Evolutionary conservation across 2,888 invertebrate species (phyloP).

Genomic region (Sialis lutaria): DNA sequence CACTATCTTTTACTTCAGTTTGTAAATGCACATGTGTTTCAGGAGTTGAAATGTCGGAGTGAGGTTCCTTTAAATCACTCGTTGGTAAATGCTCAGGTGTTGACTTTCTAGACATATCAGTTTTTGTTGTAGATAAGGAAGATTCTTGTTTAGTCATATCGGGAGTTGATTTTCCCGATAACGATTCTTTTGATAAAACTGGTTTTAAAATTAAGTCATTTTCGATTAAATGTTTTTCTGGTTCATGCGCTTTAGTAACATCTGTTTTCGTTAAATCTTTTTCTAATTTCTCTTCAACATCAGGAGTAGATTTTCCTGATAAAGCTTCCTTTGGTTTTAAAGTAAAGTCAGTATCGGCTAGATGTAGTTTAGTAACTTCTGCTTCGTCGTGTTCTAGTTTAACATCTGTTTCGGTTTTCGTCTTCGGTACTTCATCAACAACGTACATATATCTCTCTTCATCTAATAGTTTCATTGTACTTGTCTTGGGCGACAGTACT

Average conservation of each 20-base stretch:
- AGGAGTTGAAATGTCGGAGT: too few species aligned
- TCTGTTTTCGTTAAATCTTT: constrained; percentile 5
- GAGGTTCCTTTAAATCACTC: too few species aligned
- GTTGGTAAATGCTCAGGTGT: too few species aligned
- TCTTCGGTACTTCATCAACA: not conserved
- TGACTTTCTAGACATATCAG: too few species aligned
- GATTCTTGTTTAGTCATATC: too few species aligned
- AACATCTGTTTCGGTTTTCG: not conserved
- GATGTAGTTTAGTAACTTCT: not conserved
- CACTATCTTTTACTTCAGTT: too few species aligned
- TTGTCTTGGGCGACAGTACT: constrained; percentile 9
- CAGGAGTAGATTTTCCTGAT: constrained; percentile 10
- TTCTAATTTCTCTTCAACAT: not conserved
- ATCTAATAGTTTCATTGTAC: constrained; percentile 10
- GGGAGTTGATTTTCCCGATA: too few species aligned
- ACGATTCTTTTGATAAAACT: too few species aligned
- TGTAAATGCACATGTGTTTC: too few species aligned
- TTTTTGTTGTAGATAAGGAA: too few species aligned
- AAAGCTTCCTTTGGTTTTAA: constrained; percentile 7
- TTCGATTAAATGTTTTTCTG: not conserved
- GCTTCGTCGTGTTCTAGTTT: not conserved
- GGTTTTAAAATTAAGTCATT: not conserved
- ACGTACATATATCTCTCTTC: constrained; percentile 13
- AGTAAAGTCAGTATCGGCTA: constrained; percentile 9
- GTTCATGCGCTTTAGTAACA: constrained; percentile 3